Base-by-base conservation (phyloP, 1,140 invertebrate genomes). In the Druon quercuslanigerum region DNA sequence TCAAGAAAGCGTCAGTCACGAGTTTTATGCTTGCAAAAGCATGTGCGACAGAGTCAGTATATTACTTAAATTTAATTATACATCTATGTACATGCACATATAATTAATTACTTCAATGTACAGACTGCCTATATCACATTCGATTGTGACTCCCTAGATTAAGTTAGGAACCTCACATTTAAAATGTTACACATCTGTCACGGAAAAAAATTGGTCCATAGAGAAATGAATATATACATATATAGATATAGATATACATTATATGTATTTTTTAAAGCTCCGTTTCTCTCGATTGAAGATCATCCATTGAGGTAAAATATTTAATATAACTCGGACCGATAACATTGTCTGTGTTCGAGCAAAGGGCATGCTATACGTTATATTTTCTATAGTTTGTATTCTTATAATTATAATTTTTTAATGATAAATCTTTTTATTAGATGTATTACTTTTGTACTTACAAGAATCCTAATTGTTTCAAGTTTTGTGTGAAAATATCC, bases 171-270 rank as follows among this genome's bases (percentile, higher is more conserved):
- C 78, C 82, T 82, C 82, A 83, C 79, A 82, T 60, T 79, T 82
- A 80, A 33, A 81, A 79, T 74, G 83, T 81, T 75, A 40, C 81
- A 83, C 79, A 81, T 83, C 74, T 66, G 60, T 66, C n/a, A 25
- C 78, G 78, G 40, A 84, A 83, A 82, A 83, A 70, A 84, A 82
- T 84, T 84, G 83, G 83, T 84, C 83, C 83, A 79, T 82, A 83
- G 82, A 82, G 82, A 84, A 84, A 84, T 80, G 77, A 79, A 77
- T 74, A 74, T 83, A 83, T 79, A 83, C 77, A 54, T 71, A 51
- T 56, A 40, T 57, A 66, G 25, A 33, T 33, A 33, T 33, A 3
- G 25, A 33, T 33, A 33, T 33, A 33, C 25, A 66, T 60, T 25
- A 25, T 14, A 25, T 60, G 14, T 60, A 12, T 25, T 66, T 66